Conservation (phyloP, 2,888 invertebrate species). For the Aleiodes testaceus region DNA sequence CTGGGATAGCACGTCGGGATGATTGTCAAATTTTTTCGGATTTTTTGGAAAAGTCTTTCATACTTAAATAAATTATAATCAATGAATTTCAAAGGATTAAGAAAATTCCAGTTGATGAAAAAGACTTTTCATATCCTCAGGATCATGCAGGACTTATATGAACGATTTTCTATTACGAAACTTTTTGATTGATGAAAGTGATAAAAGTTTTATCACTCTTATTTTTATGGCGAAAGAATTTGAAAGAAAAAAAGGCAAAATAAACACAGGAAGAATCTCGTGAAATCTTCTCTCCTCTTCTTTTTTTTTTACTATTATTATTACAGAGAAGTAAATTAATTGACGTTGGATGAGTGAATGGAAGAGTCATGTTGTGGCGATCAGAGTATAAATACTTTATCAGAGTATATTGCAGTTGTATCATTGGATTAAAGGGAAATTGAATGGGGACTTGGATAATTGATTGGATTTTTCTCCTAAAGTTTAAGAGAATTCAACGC, state of each 20-base stretch:
- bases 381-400: background rate
- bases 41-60: no score
- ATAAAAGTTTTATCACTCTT: conserved; percentile 10
- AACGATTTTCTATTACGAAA: conserved; percentile 32
- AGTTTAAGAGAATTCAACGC: no score
- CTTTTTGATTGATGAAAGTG: conserved; percentile 5
- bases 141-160: conserved; percentile 5
- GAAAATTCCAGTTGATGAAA: conserved; percentile 43
- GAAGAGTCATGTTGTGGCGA: conserved; percentile 11
- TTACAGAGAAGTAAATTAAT: background rate
- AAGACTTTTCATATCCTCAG: conserved; percentile 45
- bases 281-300: background rate
- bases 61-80: no score
- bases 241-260: no score
- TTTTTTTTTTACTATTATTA: background rate
- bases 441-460: no score
- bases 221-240: background rate
- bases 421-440: background rate
- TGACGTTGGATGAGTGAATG: background rate
- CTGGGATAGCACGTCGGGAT: no score
- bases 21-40: no score
- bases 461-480: no score
- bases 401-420: background rate
- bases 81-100: no score
- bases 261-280: background rate